phyloP scores from a whole-genome alignment of 1,140 invertebrate species.

The Mesaphorura yosii region DNA sequence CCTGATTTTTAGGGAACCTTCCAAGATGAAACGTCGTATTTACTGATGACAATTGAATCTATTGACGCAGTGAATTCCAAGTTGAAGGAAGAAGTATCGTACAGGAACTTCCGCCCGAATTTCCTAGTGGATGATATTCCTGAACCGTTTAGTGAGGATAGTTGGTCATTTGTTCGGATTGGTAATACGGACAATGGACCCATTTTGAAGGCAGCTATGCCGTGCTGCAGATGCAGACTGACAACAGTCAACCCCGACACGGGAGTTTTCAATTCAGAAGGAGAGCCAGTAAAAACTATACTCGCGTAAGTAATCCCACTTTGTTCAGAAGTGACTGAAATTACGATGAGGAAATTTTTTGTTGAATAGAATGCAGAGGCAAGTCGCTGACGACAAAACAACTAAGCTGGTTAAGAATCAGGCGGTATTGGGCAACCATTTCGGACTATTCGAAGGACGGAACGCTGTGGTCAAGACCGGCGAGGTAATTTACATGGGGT shows the following conservation, averaged over 20 bases:
- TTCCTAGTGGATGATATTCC: conserved; percentile 28
- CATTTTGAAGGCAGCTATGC: conserved; percentile 28
- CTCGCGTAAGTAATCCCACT: not conserved
- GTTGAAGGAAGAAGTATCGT: conserved; percentile 31
- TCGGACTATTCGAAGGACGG: conserved; percentile 17
- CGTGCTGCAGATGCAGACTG: conserved; percentile 34
- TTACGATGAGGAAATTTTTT: conserved; percentile 18
- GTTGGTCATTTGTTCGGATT: conserved; percentile 32
- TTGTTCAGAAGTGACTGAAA: conserved; percentile 18
- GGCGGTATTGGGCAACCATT: conserved; percentile 20
- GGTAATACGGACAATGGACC: conserved; percentile 27
- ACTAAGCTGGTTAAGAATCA: conserved; percentile 21
- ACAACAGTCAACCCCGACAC: conserved; percentile 35
- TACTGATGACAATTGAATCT: conserved; percentile 34
- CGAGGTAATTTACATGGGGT: conserved; percentile 26
- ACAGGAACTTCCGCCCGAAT: conserved; percentile 32
- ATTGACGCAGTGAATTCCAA: conserved; percentile 34
- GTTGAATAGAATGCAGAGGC: conserved; percentile 11
- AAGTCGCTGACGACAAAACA: conserved; percentile 10
- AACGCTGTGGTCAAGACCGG: conserved; percentile 14
- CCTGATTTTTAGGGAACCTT: conserved; percentile 34
- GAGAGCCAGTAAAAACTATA: conserved; percentile 5
- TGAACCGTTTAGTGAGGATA: conserved; percentile 32
- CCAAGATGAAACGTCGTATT: conserved; percentile 34
- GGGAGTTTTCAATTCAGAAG: conserved; percentile 33